phyloP scores from a whole-genome alignment of 2,888 invertebrate genomes.

The Lamellibrachia columna region DNA sequence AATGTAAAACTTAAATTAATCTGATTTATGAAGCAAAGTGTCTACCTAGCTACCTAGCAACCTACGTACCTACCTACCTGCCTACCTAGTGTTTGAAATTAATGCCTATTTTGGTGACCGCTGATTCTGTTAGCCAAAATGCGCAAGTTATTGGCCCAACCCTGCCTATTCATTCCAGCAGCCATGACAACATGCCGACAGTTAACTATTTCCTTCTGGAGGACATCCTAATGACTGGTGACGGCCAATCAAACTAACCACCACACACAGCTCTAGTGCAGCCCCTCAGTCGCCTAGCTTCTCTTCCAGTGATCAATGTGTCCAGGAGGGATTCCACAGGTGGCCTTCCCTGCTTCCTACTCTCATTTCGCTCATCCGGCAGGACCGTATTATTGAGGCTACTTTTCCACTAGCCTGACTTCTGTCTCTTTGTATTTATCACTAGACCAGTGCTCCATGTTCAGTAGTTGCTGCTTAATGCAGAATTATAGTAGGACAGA shows the following conservation, averaged over 20 bases:
- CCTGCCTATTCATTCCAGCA: too few species aligned
- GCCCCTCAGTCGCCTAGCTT: background rate
- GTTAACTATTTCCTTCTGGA: background rate
- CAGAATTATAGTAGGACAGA: too few species aligned
- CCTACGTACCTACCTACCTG: too few species aligned
- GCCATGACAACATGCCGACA: background rate
- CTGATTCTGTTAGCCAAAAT: too few species aligned
- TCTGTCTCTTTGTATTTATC: slow-evolving; percentile 2
- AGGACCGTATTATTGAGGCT: background rate
- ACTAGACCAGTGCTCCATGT: background rate
- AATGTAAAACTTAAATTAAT: too few species aligned
- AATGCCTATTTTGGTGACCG: too few species aligned
- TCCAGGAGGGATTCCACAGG: background rate
- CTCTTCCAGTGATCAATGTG: background rate
- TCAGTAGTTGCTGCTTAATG: background rate
- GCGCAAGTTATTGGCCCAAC: too few species aligned
- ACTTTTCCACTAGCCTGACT: background rate
- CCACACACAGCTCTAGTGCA: background rate
- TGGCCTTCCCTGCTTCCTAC: background rate
- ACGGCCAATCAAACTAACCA: background rate
- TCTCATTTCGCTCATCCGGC: background rate
- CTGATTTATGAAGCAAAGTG: too few species aligned
- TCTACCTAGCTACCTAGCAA: too few species aligned
- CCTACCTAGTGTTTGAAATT: too few species aligned
- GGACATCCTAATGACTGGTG: background rate